A percentile compares a stretch with the other conserved stretches of the same genome.
Conservation (phyloP, 2,888 invertebrate genomes). For the Thelaira solivaga region DNA sequence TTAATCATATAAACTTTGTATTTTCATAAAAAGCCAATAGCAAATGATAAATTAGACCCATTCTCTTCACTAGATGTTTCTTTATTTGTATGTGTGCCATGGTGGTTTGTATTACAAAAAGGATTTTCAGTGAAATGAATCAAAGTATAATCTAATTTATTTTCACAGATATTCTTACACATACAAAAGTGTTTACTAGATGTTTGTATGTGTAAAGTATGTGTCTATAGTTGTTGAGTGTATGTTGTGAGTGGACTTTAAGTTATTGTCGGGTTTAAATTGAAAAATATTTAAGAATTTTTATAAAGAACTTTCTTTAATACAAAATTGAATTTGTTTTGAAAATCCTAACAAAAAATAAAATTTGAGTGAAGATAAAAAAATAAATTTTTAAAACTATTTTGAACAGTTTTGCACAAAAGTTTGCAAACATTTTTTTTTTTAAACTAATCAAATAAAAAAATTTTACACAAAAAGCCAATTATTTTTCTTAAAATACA, state of each 20-base stretch:
- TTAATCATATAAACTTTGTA: conserved; percentile 50
- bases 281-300: conserved; percentile 10
- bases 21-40: conserved; percentile 27
- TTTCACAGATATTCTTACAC: conserved; percentile 63
- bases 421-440: neutral
- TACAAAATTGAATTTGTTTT: conserved; percentile 13
- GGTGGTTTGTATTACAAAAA: conserved; percentile 22
- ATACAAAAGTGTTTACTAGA: neutral
- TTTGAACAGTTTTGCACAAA: neutral
- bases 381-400: neutral
- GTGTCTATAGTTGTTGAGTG: no score
- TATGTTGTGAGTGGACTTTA: neutral
- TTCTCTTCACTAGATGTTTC: neutral
- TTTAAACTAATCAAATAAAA: neutral
- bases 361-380: neutral
- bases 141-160: conserved; percentile 76
- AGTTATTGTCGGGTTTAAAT: neutral
- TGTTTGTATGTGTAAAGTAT: neutral
- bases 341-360: neutral
- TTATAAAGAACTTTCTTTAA: neutral
- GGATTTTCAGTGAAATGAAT: conserved; percentile 67
- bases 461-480: no score
- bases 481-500: no score
- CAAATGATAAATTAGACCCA: conserved; percentile 58
- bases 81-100: neutral